Conservation (phyloP, 2,113 vertebrate species). For the Zosterops hypoxanthus region DNA sequence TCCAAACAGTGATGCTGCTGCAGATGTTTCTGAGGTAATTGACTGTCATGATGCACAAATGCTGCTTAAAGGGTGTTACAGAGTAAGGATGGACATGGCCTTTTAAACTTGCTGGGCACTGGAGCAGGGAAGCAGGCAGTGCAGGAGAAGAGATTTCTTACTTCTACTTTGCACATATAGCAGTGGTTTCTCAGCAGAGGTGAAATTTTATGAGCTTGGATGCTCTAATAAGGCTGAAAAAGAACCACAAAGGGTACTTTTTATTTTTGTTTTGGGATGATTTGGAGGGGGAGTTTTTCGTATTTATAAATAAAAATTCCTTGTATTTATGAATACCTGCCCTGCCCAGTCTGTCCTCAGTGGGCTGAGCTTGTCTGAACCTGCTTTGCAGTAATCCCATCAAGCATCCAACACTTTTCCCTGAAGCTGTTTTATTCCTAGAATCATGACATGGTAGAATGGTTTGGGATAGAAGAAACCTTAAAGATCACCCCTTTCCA, state of each 20-base stretch:
- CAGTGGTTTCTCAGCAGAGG: not conserved
- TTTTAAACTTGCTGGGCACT: not conserved
- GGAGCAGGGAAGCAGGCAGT: not conserved
- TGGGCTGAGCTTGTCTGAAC: not conserved
- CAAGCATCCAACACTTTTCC: not conserved
- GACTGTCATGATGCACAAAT: not conserved
- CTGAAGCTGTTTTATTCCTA: not conserved
- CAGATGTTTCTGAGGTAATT: conserved; percentile 50
- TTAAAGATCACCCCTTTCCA: not conserved
- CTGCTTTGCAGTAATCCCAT: not conserved
- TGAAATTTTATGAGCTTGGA: not conserved
- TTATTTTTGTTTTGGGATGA: not conserved
- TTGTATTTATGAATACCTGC: not conserved
- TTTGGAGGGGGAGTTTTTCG: not conserved
- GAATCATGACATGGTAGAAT: not conserved
- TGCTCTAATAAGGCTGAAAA: not conserved
- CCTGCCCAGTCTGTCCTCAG: not conserved
- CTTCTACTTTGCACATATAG: not conserved
- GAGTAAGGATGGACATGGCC: not conserved
- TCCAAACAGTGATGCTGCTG: conserved; percentile 29
- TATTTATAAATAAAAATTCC: not conserved
- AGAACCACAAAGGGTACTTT: not conserved
- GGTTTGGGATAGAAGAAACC: not conserved
- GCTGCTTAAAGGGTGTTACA: not conserved
- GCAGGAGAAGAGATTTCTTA: not conserved